Evolutionary conservation across 2,113 vertebrate species (phyloP).

Genomic region (Rhabdornis inornatus): DNA sequence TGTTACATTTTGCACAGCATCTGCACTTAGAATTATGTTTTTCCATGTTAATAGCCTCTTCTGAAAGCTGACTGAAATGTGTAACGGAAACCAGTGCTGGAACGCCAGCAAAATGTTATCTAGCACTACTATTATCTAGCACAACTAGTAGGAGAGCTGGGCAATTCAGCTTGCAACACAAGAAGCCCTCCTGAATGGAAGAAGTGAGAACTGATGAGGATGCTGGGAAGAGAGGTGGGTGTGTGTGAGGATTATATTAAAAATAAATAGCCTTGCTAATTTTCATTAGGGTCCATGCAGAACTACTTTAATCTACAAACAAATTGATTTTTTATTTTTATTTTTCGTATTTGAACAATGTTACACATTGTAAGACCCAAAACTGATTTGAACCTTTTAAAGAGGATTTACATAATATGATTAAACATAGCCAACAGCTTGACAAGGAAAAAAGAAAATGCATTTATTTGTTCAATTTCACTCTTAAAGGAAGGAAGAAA

Average conservation of each 20-base stretch:
- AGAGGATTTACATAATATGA: slow-evolving; percentile 53
- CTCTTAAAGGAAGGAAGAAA: not conserved
- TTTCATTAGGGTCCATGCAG: not conserved
- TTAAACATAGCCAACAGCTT: slow-evolving; percentile 15
- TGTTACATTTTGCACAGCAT: not conserved
- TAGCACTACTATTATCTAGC: not conserved
- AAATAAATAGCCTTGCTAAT: slow-evolving; percentile 34
- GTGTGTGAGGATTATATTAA: not conserved
- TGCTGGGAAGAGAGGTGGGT: not conserved
- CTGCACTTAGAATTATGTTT: not conserved
- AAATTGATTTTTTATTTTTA: not conserved
- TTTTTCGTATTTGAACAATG: slow-evolving; percentile 35
- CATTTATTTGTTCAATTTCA: slow-evolving; percentile 17
- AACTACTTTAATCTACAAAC: slow-evolving; percentile 6
- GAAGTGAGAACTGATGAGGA: not conserved
- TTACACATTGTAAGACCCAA: not conserved
- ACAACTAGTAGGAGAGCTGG: not conserved
- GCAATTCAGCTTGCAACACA: not conserved
- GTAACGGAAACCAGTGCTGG: not conserved
- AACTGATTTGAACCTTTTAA: slow-evolving; percentile 34
- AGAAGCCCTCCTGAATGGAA: not conserved
- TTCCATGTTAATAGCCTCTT: not conserved
- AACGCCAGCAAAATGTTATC: not conserved
- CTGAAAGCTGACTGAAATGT: not conserved
- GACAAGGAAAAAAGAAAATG: not conserved